Evolutionary conservation across 2,113 vertebrate genomes (phyloP), one percentile per base, ranked within the genome.

Genomic region (Chrysemys picta): DNA sequence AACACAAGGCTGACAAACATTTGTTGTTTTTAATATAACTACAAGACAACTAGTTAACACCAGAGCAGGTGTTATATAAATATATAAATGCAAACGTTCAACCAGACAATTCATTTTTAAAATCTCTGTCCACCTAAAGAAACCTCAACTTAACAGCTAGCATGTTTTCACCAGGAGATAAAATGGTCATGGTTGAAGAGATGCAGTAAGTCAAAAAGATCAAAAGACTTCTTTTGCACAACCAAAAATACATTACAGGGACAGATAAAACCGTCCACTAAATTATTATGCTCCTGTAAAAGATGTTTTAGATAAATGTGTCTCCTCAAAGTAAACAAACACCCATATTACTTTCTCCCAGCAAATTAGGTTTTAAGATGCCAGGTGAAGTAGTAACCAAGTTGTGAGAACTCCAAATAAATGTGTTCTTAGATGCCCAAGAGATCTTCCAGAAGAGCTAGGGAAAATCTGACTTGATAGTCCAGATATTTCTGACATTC

Each of bases 1-100:
- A 0, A 62, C 16, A 12, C 22, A 42, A 75, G 5, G 9, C 38
- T 38, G 10, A 42, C n/a, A 10, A n/a, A 72, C 38, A 21, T 7
- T 53, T 54, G n/a, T 56, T 86, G 21, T 13, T 93, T 93, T 82
- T 45, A 90, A 22, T 5, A 16, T 45, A 94, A 87, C 21, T 21
- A 79, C 76, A 80, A 87, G 65, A 21, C 79, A 83, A 50, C 24
- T 45, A 47, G 82, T 80, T 5, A 54, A 53, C 16, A 91, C 6
- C 1, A 25, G 0, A 91, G 19, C 10, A 75, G 82, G 9, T 16
- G 10, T 47, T 62, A 50, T 83, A 57, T 35, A 11, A 86, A 86
- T 82, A 52, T 52, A 84, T 90, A 9, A 56, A 19, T 1, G 0
- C 42, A 29, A 22, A 3, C 2, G 1, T 10, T 86, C 19, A 53